Base-by-base conservation (phyloP, 1,140 invertebrate genomes). In the Sitobion miscanthi region DNA sequence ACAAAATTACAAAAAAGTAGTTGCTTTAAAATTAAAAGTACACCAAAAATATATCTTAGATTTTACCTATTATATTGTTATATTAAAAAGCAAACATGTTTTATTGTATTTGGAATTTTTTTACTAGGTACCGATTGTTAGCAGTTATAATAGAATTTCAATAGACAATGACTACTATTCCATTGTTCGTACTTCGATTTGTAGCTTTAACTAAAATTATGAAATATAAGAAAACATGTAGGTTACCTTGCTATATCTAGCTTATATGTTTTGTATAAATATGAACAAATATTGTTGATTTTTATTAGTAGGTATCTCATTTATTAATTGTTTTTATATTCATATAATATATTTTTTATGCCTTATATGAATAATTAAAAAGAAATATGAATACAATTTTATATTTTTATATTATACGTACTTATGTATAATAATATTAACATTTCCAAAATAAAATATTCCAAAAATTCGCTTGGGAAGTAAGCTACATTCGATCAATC, bases 171-270 rank as follows among this genome's bases (percentile, higher is more conserved):
- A 42, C 25, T 25, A 86, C 11, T 86, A 30, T 86, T 86, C 85
- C 45, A 86, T 86, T 86, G 85, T 86, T 45, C 45, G 25, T 17
- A n/a, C 62, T 14, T 69, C 62, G 62, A 69, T n/a, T n/a, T 5
- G 9, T 69, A 30, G 25, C n/a, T 77, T 77, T 86, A 45, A 47
- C 42, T 47, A 17, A 86, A 86, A 47, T 47, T 42, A 86, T 47
- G 85, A 45, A 86, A 47, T 86, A 47, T 47, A 45, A 45, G 83
- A 85, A 85, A 38, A 85, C 42, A 86, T 86, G 42, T 86, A 86
- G 42, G 83, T 47, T 86, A 52, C 49, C 11, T 11, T 11, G 49
- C 47, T 49, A 52, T 52, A 52, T 11, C 49, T 52, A 86, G 85
- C 85, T 47, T 86, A 30, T 25, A 45, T 86, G 62, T 69, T 69